These are phyloP conservation scores for Aphelenchoides besseyi DNA, from an alignment of 1,140 invertebrate species.

Conservation along the genomic window DNA sequence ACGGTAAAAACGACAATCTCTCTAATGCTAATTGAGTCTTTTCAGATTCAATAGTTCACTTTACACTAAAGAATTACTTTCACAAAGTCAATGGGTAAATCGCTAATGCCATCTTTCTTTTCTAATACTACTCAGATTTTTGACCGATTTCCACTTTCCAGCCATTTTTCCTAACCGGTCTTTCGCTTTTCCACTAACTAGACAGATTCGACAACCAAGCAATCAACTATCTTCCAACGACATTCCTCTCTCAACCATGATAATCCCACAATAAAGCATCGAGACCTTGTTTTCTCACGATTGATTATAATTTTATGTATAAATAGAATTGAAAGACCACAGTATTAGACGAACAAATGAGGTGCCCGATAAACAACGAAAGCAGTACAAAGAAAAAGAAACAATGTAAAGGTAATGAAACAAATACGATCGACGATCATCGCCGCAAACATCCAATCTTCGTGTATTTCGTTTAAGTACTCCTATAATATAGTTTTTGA, in stretches of 20 bases:
- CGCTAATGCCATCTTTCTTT: background rate
- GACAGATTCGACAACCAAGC: background rate
- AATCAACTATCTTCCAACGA: background rate
- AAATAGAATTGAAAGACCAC: slow-evolving; percentile 9
- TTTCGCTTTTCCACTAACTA: background rate
- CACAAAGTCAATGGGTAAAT: no score
- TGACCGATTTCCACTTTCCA: background rate
- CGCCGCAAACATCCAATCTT: slow-evolving; percentile 98
- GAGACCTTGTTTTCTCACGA: no score
- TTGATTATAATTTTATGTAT: no score
- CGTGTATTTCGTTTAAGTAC: slow-evolving; percentile 53
- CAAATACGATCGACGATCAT: slow-evolving; percentile 81
- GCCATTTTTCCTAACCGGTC: background rate
- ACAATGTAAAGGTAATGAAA: slow-evolving; percentile 96
- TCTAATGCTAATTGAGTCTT: no score
- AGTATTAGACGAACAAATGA: slow-evolving; percentile 81
- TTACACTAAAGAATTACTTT: no score
- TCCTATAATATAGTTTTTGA: slow-evolving; percentile 40
- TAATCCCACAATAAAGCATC: no score
- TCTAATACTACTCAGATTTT: background rate
- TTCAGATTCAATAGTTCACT: no score
- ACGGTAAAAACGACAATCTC: no score
- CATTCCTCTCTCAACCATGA: background rate
- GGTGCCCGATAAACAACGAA: slow-evolving; percentile 91
- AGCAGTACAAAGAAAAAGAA: slow-evolving; percentile 93